A percentile compares a stretch with the other conserved stretches of the same genome.
Evolutionary conservation across 2,888 invertebrate species (phyloP).

Genomic region (Clepsis dumicolana): DNA sequence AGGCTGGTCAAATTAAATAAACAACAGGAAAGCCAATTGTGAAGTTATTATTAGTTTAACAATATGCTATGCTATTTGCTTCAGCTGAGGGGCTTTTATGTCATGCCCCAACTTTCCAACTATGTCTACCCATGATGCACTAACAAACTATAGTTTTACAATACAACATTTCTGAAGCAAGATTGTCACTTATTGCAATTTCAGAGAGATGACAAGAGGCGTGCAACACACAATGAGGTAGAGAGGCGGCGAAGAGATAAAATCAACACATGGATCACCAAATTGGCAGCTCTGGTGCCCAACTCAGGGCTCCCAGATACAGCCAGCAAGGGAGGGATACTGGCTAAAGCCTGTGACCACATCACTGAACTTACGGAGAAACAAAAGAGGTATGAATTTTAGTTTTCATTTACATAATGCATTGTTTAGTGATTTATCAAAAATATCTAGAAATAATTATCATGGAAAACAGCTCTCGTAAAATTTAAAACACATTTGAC

Average conservation of each 20-base stretch:
- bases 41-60: too few species aligned
- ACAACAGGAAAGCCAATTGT: too few species aligned
- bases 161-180: not conserved
- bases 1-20: too few species aligned
- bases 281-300: constrained; percentile 95
- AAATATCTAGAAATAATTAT: too few species aligned
- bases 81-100: too few species aligned
- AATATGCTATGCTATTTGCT: too few species aligned
- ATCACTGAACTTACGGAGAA: constrained; percentile 93
- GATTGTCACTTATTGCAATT: constrained; percentile 48
- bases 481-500: too few species aligned
- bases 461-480: too few species aligned
- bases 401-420: not conserved
- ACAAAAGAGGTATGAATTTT: constrained; percentile 90
- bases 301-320: constrained; percentile 88
- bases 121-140: too few species aligned
- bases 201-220: constrained; percentile 93
- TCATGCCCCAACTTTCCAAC: too few species aligned
- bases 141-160: not conserved
- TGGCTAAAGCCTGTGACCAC: constrained; percentile 98
- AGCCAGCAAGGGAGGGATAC: constrained; percentile 96
- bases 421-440: too few species aligned
- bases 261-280: constrained; percentile 98
- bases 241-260: constrained; percentile 97
- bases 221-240: constrained; percentile 98